phyloP scores from a whole-genome alignment of 2,888 invertebrate genomes.

The Agonopterix subpropinquella region DNA sequence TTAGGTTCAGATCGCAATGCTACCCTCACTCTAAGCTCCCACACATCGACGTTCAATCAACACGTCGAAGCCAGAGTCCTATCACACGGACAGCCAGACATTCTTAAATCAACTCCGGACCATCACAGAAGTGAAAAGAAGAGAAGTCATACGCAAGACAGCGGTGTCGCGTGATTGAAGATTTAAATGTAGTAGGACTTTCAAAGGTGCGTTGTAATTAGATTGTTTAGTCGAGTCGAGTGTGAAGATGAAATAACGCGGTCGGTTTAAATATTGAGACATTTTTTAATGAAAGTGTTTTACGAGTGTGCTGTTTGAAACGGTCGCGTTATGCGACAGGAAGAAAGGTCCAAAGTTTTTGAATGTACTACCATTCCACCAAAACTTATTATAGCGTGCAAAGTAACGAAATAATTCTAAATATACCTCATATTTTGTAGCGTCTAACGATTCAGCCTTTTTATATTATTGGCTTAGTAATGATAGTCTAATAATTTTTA shows the following conservation, averaged over 20 bases:
- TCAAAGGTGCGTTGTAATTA: not conserved
- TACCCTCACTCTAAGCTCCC: constrained; percentile 53
- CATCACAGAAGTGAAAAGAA: constrained; percentile 77
- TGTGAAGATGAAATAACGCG: not conserved
- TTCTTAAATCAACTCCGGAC: constrained; percentile 90
- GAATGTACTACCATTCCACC: constrained; percentile 34
- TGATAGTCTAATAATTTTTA: constrained; percentile 25
- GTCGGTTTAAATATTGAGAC: not conserved
- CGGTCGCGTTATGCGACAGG: not conserved
- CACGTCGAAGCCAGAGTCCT: constrained; percentile 38
- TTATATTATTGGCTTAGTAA: constrained; percentile 33
- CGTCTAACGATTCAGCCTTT: constrained; percentile 38
- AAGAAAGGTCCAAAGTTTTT: constrained; percentile 5
- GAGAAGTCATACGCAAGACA: constrained; percentile 53
- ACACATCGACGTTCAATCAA: constrained; percentile 50
- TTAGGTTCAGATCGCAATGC: constrained; percentile 52
- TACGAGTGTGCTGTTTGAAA: not conserved
- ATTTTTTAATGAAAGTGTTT: not conserved
- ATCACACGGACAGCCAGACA: constrained; percentile 84
- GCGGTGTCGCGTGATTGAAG: constrained; percentile 59
- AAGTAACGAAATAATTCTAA: constrained; percentile 27
- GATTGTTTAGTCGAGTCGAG: not conserved
- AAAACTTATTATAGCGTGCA: constrained; percentile 24
- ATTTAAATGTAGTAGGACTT: constrained; percentile 5
- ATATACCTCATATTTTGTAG: constrained; percentile 72